These are phyloP conservation scores for Crotalus horridus DNA, from an alignment of 2,113 vertebrate genomes.

Conservation along the genomic window DNA sequence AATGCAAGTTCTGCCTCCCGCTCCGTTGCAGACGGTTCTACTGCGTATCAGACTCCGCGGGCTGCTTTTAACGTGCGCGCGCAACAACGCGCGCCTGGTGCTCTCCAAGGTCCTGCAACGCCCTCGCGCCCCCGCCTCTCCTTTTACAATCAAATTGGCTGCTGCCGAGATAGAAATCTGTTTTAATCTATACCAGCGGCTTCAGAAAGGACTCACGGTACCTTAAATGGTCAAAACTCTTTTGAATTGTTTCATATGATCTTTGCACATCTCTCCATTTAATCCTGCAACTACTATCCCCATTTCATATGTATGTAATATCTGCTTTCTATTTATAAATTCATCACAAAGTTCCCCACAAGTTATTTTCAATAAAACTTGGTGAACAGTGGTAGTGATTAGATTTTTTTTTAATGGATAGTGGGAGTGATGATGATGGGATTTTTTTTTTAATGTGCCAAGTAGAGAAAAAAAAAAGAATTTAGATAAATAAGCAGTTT, in stretches of 20 bases:
- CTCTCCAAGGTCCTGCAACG: constrained; percentile 72
- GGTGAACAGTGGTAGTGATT: background rate
- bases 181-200: background rate
- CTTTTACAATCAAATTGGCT: background rate
- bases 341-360: background rate
- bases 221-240: background rate
- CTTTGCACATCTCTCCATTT: background rate
- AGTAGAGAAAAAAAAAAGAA: background rate
- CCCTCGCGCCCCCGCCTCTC: too few species aligned
- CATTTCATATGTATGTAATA: background rate
- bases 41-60: background rate
- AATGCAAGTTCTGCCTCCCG: background rate
- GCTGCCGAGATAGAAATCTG: too few species aligned
- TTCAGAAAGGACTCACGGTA: background rate
- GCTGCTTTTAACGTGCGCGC: constrained; percentile 49
- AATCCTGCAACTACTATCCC: background rate
- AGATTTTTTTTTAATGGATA: background rate
- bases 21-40: background rate
- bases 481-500: background rate
- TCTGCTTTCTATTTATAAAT: background rate
- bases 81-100: constrained; percentile 29
- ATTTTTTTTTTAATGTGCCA: background rate
- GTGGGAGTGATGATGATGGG: background rate
- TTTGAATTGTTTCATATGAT: background rate
- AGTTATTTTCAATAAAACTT: background rate